Evolutionary conservation across 1,140 invertebrate genomes (phyloP).

Genomic region (Planococcus citri): DNA sequence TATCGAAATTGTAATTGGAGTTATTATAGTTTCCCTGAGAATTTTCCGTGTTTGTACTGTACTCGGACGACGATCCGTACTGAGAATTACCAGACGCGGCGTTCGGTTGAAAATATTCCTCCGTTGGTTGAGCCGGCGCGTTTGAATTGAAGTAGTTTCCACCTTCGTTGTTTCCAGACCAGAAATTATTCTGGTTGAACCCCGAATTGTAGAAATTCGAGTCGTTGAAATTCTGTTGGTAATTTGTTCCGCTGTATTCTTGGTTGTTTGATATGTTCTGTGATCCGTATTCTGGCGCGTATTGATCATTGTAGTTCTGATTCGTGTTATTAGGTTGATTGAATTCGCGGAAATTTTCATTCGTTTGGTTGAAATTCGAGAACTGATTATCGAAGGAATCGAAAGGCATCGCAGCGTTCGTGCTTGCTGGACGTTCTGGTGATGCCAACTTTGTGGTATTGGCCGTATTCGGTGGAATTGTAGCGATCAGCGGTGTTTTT

Average conservation of each 20-base stretch:
- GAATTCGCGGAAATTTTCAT: background rate
- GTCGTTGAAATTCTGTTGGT: background rate
- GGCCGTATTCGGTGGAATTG: conserved; percentile 28
- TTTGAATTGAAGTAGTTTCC: background rate
- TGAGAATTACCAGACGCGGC: background rate
- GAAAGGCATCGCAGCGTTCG: background rate
- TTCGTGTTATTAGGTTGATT: background rate
- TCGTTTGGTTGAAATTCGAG: background rate
- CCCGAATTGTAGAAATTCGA: background rate
- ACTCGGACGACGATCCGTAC: background rate
- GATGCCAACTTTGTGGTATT: conserved; percentile 7
- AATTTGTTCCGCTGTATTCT: background rate
- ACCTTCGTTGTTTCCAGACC: background rate
- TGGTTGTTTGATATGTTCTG: background rate
- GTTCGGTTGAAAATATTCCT: background rate
- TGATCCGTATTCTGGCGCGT: background rate
- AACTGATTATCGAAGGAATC: conserved; percentile 16
- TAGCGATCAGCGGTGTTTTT: conserved; percentile 28
- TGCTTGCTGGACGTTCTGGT: background rate
- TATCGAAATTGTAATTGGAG: background rate
- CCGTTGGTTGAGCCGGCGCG: background rate
- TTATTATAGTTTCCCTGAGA: background rate
- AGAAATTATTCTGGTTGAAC: background rate
- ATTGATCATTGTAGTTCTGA: background rate
- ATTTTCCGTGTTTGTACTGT: background rate